Evolutionary conservation across 37 sponge, comb jelly and placozoan genomes (phyloP).

Genomic region (Oopsacas minuta): DNA sequence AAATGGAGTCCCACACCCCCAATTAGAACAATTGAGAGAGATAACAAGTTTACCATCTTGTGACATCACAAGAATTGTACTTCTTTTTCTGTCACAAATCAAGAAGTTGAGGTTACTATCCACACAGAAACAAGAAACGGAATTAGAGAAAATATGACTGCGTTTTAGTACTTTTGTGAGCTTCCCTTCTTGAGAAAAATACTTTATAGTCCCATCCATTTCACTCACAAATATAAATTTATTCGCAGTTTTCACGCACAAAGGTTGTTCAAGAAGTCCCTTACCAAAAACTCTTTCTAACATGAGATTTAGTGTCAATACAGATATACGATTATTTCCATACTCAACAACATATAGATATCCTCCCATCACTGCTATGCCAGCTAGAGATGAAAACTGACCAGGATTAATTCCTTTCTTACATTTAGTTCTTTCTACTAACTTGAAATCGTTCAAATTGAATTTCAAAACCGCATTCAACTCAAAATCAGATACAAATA

Average conservation of each 20-base stretch:
- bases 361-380: not conserved
- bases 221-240: not conserved
- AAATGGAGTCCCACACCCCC: not conserved
- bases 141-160: not conserved
- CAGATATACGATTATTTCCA: not conserved
- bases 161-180: not conserved
- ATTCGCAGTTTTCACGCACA: not conserved
- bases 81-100: not conserved
- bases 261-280: not conserved
- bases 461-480: not conserved
- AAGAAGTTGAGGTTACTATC: not conserved
- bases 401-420: not conserved
- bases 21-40: not conserved
- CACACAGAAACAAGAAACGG: not conserved
- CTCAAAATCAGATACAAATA: not conserved
- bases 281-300: not conserved
- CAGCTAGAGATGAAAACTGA: not conserved
- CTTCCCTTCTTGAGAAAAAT: not conserved
- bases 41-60: not conserved
- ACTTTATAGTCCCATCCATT: not conserved
- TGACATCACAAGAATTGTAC: not conserved
- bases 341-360: not conserved
- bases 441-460: not conserved
- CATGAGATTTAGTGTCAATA: not conserved
- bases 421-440: not conserved